Evolutionary conservation across 2,888 invertebrate genomes (phyloP).

Genomic region (Archaeoteleia sp.): DNA sequence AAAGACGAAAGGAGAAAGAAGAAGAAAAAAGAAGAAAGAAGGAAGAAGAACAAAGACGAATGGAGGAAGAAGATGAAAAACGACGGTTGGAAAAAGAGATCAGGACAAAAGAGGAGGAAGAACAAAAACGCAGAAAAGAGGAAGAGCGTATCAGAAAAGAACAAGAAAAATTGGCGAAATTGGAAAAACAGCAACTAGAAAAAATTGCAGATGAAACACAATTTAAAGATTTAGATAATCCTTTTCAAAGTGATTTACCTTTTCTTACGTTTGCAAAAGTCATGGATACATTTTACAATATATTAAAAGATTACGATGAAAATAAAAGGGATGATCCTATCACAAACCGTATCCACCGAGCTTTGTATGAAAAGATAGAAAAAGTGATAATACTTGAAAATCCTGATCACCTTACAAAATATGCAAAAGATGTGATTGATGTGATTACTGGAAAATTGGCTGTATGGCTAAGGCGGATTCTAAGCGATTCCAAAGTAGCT

Average conservation of each 20-base stretch:
- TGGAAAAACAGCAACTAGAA: slow-evolving; percentile 11
- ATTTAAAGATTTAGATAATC: slow-evolving; percentile 8
- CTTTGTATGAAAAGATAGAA: slow-evolving; percentile 62
- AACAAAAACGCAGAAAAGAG: slow-evolving; percentile 8
- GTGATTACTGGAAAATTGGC: slow-evolving; percentile 65
- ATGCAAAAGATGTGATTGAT: slow-evolving; percentile 56
- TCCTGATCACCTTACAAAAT: slow-evolving; percentile 53
- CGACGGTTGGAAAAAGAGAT: slow-evolving; percentile 1
- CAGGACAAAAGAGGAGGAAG: slow-evolving; percentile 13
- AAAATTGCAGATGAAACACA: slow-evolving; percentile 3
- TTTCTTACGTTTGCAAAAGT: slow-evolving; percentile 63
- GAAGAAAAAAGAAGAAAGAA: slow-evolving; percentile 6
- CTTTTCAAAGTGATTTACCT: slow-evolving; percentile 59
- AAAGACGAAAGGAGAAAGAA: slow-evolving; percentile 1
- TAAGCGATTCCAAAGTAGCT: slow-evolving; percentile 52
- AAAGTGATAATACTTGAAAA: slow-evolving; percentile 55
- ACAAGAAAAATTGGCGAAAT: too few relatives aligned
- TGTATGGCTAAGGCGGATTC: slow-evolving; percentile 58
- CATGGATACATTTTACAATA: slow-evolving; percentile 59
- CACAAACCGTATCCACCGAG: slow-evolving; percentile 63
- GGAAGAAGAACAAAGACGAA: slow-evolving; percentile 17
- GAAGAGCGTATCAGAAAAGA: not conserved
- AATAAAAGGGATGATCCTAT: slow-evolving; percentile 50
- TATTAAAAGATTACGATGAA: slow-evolving; percentile 56
- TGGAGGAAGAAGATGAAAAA: not conserved